Base-by-base conservation (phyloP, 2,888 invertebrate genomes). In the Auanema freiburgensis region DNA sequence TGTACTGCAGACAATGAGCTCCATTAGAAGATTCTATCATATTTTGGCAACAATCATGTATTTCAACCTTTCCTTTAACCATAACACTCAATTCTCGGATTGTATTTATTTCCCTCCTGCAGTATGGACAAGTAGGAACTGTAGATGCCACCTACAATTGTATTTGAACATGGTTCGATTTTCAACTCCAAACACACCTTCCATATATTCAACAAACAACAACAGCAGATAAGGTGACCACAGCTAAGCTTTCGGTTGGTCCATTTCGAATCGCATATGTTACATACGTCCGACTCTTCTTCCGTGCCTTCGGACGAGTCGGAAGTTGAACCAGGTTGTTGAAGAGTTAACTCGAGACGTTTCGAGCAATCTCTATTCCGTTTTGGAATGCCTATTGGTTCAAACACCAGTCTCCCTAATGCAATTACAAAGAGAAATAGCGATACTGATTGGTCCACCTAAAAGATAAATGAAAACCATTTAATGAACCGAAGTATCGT, bases 171-270 rank as follows among this genome's bases (percentile, higher is more conserved):
- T n/a, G n/a, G n/a, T n/a, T n/a, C n/a, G n/a, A n/a, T n/a, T n/a
- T n/a, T n/a, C n/a, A n/a, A n/a, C n/a, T n/a, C n/a, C n/a, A n/a
- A 23, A 21, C 42, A 21, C 0, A 57, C 63, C 59, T 56, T 64
- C 59, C 59, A 59, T 14, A 64, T 64, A n/a, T 59, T 56, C 16
- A 43, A 55, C 33, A 69, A 53, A 44, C 69, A 69, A 24, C 69
- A 69, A 59, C 69, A 69, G 24, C 69, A 69, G 11, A 69, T 63
- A 23, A 59, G 24, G 49, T 55, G 65, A 18, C 57, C 62, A 51
- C 65, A 68, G 43, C 33, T 54, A 24, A 68, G 57, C 16, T 65
- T 65, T 24, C 68, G 55, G 33, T 68, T 68, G 16, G 62, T 63
- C 46, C 56, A 58, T 52, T 54, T 16, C 14, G 54, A 50, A n/a